phyloP scores from a whole-genome alignment of 2,888 invertebrate genomes.

The Lampropteryx suffumata region DNA sequence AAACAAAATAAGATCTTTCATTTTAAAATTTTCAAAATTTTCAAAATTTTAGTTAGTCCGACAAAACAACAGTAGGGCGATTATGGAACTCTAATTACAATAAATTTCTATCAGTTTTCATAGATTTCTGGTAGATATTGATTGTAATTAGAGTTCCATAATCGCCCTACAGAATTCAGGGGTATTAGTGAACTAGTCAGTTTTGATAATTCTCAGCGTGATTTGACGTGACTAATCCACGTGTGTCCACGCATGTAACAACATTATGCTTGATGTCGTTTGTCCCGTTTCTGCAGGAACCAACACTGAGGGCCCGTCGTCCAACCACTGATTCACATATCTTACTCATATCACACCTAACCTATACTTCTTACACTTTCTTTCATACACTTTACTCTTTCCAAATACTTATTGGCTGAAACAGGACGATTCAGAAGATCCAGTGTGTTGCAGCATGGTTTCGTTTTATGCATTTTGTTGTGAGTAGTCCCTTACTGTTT shows the following conservation, averaged over 20 bases:
- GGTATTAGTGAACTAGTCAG: background rate
- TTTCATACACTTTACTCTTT: constrained; percentile 26
- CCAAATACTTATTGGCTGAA: constrained; percentile 51
- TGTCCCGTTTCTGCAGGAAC: constrained; percentile 78
- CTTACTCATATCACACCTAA: constrained; percentile 36
- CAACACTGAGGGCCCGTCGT: constrained; percentile 77
- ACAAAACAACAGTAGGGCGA: too few species aligned
- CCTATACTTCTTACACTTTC: constrained; percentile 23
- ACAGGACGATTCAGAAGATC: constrained; percentile 64
- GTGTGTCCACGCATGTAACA: constrained; percentile 76
- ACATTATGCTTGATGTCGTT: constrained; percentile 70
- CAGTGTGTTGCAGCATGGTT: constrained; percentile 75
- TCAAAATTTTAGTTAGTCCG: too few species aligned
- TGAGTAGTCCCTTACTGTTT: constrained; percentile 67
- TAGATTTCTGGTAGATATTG: too few species aligned
- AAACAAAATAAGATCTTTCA: too few species aligned
- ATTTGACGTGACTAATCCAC: constrained; percentile 59
- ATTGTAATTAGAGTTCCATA: too few species aligned
- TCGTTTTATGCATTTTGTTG: constrained; percentile 79
- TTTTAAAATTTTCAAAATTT: too few species aligned
- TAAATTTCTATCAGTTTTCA: too few species aligned
- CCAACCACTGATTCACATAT: constrained; percentile 63
- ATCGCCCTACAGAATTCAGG: too few species aligned
- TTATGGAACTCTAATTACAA: too few species aligned
- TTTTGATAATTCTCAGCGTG: constrained; percentile 28